A percentile compares a stretch with the other conserved stretches of the same genome.
These are phyloP conservation scores for Atta texana DNA, from an alignment of 1,140 invertebrate species.

Conservation along the genomic window DNA sequence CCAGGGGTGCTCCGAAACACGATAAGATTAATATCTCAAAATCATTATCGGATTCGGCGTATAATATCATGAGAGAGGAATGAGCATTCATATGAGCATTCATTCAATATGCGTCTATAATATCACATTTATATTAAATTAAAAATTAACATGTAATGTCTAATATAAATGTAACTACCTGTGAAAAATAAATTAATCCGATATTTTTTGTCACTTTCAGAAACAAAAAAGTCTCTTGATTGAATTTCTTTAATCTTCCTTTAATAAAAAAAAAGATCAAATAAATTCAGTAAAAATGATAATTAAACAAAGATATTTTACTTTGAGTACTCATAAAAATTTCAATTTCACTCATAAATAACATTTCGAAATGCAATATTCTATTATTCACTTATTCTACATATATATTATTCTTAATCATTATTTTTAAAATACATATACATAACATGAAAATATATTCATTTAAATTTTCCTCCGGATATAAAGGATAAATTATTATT, in stretches of 20 bases:
- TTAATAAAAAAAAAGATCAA: neutral
- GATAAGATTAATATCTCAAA: slow-evolving; percentile 64
- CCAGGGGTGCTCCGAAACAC: slow-evolving; percentile 70
- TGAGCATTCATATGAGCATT: neutral
- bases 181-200: neutral
- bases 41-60: slow-evolving; percentile 38
- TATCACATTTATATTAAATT: neutral
- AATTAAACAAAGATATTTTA: neutral
- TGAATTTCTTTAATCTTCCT: neutral
- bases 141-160: neutral
- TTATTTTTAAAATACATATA: neutral
- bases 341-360: neutral
- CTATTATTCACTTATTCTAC: neutral
- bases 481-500: slow-evolving; percentile 11
- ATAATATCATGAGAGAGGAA: slow-evolving; percentile 42
- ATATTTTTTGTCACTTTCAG: neutral
- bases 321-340: slow-evolving; percentile 8
- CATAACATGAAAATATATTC: neutral
- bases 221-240: neutral
- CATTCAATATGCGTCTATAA: neutral
- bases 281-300: neutral
- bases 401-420: neutral
- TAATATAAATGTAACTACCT: neutral
- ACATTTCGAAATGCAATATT: neutral
- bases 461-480: neutral